Conservation (phyloP, 23 tunicate genomes). For the Botrylloides violaceus region DNA sequence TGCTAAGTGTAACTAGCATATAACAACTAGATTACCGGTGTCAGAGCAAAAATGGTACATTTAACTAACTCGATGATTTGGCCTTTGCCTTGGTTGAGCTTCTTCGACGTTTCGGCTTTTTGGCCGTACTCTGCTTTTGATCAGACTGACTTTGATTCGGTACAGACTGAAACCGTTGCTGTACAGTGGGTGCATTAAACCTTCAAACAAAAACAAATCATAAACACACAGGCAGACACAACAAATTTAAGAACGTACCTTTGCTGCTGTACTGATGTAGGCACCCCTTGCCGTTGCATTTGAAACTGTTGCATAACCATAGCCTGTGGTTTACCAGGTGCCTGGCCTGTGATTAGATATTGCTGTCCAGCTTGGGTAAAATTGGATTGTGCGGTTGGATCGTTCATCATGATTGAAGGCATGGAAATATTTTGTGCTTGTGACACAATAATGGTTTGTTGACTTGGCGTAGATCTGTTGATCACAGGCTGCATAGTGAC, state of each 20-base stretch:
- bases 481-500: conserved; percentile 1
- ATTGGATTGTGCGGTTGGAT: conserved; percentile 13
- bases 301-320: conserved; percentile 19
- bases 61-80: conserved; percentile 19
- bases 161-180: background rate
- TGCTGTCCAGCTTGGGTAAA: conserved; percentile 17
- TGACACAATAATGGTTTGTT: background rate
- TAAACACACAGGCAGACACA: too few relatives aligned
- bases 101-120: conserved; percentile 9
- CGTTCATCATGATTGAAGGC: background rate
- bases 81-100: conserved; percentile 15
- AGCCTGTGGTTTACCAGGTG: background rate
- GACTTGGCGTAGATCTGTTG: background rate
- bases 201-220: background rate
- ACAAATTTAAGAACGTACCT: background rate
- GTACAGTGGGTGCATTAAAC: conserved; percentile 14
- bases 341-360: background rate
- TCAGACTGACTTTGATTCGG: background rate
- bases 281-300: conserved; percentile 15
- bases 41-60: too few relatives aligned
- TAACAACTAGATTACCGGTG: too few relatives aligned
- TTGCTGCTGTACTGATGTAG: background rate
- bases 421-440: conserved; percentile 7
- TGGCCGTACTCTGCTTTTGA: conserved; percentile 10
- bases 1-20: too few relatives aligned